Percentiles rank a stretch among this genome's conserved stretches.
These are phyloP conservation scores for Scolopax bukidnonensis DNA, from an alignment of 2,797 vertebrate species.

Conservation along the genomic window DNA sequence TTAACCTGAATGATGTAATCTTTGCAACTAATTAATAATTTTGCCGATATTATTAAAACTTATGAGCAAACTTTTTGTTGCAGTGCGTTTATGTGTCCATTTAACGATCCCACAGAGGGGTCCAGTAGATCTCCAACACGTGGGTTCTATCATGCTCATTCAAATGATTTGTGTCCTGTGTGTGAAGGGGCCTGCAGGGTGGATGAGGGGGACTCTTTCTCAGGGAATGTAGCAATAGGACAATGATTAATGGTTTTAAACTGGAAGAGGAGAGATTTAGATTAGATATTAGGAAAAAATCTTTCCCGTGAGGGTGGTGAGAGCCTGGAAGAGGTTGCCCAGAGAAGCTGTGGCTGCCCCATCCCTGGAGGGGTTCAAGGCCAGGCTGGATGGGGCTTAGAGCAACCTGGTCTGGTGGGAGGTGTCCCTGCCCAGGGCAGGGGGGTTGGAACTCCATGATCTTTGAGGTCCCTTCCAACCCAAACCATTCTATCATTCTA, in stretches of 20 bases:
- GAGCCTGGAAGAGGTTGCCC: neutral
- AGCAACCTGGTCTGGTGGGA: neutral
- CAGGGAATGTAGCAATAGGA: neutral
- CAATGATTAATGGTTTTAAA: neutral
- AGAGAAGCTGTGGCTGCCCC: neutral
- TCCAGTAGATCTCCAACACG: neutral
- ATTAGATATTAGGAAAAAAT: neutral
- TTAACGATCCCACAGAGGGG: neutral
- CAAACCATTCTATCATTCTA: neutral
- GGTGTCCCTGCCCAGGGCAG: neutral
- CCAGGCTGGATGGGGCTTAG: neutral
- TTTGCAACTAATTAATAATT: neutral
- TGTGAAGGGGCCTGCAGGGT: neutral
- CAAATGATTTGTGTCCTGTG: neutral
- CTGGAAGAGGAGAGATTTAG: neutral
- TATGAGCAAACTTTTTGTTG: neutral
- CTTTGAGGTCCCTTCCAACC: neutral
- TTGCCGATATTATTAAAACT: neutral
- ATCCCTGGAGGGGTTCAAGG: neutral
- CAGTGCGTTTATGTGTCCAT: neutral
- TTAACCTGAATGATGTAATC: neutral
- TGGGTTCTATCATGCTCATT: neutral
- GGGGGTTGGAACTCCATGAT: neutral
- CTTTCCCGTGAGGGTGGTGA: neutral
- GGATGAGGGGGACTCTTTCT: neutral